Conservation (phyloP, 2,888 invertebrate genomes). For the Lycaena phlaeas region DNA sequence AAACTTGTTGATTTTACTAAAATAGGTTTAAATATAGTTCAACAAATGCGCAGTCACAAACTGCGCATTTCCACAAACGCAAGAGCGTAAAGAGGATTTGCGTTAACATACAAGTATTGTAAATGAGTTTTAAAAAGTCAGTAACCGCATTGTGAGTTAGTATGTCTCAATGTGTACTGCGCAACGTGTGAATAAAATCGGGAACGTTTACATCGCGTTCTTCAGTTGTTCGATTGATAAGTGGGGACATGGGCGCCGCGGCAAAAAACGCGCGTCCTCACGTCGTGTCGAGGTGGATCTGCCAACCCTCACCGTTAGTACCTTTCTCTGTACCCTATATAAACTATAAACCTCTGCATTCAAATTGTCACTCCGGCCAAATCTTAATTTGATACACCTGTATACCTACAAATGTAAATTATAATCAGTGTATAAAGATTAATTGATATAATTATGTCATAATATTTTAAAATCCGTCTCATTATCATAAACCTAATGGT, state of each 20-base stretch:
- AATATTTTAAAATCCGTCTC: background rate
- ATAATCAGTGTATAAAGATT: too few species aligned
- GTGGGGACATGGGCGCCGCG: conserved; percentile 64
- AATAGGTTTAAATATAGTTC: conserved; percentile 15
- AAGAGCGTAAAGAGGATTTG: conserved; percentile 19
- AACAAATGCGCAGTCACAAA: conserved; percentile 17
- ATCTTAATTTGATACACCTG: too few species aligned
- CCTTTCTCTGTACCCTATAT: too few species aligned
- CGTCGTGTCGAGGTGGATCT: conserved; percentile 66
- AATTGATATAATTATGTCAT: background rate
- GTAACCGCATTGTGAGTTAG: conserved; percentile 47
- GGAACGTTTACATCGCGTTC: conserved; percentile 40
- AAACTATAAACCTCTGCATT: too few species aligned
- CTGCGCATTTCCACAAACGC: conserved; percentile 25
- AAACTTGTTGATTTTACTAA: conserved; percentile 4
- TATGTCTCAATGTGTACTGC: conserved; percentile 47
- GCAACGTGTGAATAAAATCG: conserved; percentile 62
- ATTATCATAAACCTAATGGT: conserved; percentile 7
- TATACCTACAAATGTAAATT: too few species aligned
- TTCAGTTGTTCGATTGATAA: conserved; percentile 50
- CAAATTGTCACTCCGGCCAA: too few species aligned
- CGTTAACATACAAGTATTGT: conserved; percentile 29
- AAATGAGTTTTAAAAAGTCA: conserved; percentile 40
- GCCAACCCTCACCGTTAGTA: conserved; percentile 53
- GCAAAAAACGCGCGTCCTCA: conserved; percentile 65